These are phyloP conservation scores for Pangasianodon gigas DNA, from an alignment of 2,113 vertebrate species.

Conservation along the genomic window DNA sequence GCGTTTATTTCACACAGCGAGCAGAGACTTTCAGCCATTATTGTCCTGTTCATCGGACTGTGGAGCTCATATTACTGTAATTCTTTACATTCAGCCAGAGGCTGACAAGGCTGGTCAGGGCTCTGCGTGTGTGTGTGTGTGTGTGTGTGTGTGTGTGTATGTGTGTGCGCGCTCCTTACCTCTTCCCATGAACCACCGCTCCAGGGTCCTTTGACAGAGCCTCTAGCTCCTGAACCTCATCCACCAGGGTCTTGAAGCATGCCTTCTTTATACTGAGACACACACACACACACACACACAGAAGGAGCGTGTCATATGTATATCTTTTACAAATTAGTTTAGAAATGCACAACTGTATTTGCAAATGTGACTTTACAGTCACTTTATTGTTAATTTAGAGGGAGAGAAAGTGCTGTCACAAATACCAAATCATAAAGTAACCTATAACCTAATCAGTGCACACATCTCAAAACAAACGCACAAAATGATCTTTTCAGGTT, in stretches of 20 bases:
- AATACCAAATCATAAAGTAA: neutral
- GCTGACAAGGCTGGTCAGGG: neutral
- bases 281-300: neutral
- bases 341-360: neutral
- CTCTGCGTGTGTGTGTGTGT: neutral
- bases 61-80: constrained; percentile 10
- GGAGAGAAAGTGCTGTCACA: neutral
- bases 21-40: neutral
- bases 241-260: constrained; percentile 92
- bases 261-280: constrained; percentile 85
- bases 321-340: neutral
- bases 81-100: constrained; percentile 24
- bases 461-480: neutral
- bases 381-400: neutral
- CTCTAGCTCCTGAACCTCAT: constrained; percentile 97
- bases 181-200: constrained; percentile 92
- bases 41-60: neutral
- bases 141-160: neutral
- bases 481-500: neutral
- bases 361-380: neutral
- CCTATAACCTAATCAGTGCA: neutral
- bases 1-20: constrained; percentile 38
- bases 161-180: constrained; percentile 70
- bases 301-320: neutral
- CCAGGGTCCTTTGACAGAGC: constrained; percentile 95